Evolutionary conservation across 2,113 vertebrate genomes (phyloP).

Genomic region (Puma concolor): DNA sequence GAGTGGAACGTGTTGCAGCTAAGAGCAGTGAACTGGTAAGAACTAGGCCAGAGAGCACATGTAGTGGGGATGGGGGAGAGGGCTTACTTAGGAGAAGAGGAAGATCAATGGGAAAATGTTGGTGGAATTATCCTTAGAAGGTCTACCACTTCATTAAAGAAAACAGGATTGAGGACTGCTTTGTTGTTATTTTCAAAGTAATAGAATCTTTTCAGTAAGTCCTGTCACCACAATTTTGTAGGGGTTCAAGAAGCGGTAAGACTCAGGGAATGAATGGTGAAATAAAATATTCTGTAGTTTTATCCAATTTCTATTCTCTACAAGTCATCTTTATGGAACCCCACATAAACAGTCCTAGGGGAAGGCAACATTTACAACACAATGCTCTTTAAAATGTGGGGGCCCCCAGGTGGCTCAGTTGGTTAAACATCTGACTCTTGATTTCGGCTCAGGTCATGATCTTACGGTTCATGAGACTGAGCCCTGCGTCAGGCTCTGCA

Average conservation of each 20-base stretch:
- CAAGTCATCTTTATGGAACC: neutral
- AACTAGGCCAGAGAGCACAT: neutral
- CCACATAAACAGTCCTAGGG: neutral
- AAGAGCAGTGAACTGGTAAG: neutral
- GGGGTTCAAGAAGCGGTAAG: neutral
- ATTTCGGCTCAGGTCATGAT: too few species aligned
- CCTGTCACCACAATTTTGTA: neutral
- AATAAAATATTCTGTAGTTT: neutral
- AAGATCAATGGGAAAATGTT: neutral
- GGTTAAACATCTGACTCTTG: too few species aligned
- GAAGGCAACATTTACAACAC: neutral
- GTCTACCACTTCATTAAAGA: neutral
- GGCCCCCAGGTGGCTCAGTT: too few species aligned
- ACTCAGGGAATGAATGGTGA: neutral
- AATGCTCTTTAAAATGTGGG: neutral
- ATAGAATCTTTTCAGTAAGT: neutral
- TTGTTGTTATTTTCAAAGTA: neutral
- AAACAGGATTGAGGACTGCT: neutral
- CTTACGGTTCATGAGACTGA: too few species aligned
- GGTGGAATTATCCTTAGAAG: neutral
- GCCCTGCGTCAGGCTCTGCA: too few species aligned
- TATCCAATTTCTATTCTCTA: neutral
- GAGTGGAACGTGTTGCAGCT: neutral
- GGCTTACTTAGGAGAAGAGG: neutral
- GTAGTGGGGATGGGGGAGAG: fast-evolving